Evolutionary conservation across 92 coral and sea anemone genomes (phyloP), one percentile per base, ranked within the genome.

Genomic region (Porites rus): DNA sequence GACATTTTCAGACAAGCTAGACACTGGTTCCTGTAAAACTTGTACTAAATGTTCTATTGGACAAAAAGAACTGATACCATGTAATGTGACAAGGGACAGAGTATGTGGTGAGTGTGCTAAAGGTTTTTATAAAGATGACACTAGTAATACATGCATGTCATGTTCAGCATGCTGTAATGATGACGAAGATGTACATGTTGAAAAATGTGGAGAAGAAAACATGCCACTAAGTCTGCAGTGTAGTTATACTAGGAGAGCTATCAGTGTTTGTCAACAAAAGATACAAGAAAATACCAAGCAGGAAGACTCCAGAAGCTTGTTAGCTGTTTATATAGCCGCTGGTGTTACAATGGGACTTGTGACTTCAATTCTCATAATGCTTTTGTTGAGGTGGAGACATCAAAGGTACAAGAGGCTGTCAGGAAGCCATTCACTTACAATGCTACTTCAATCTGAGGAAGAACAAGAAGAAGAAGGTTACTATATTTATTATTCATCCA

Each of bases 91-190:
- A 4, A 91, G 87, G 71, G 94, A 90, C 31, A 88, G 79, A 21
- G 86, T 88, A 19, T 94, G 98, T 83, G 86, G 93, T 4, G 82
- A 85, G 46, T 81, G 89, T 20, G 51, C 51, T 12, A 94, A 72
- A 71, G 95, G 95, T 1, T 94, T 85, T 67, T 89, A 93, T 58
- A 31, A 43, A 43, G 87, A 68, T 0, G 14, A 14, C 28, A 67
- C 8, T 43, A 51, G 59, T 28, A 72, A 11, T 11, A 64, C 17
- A 13, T 94, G 98, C 61, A 89, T 88, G 64, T 80, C 84, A 21
- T 94, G 98, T 72, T 92, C 98, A 2, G 84, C 46, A 46, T 94
- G 98, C 81, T 94, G 98, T 83, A 92, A 93, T 17, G 93, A 89
- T 67, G 62, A 81, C 0, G 14, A 74, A 8, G 96, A 93, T 82